Evolutionary conservation across 2,797 vertebrate species (phyloP).

Genomic region (Leptatherina wallacei): DNA sequence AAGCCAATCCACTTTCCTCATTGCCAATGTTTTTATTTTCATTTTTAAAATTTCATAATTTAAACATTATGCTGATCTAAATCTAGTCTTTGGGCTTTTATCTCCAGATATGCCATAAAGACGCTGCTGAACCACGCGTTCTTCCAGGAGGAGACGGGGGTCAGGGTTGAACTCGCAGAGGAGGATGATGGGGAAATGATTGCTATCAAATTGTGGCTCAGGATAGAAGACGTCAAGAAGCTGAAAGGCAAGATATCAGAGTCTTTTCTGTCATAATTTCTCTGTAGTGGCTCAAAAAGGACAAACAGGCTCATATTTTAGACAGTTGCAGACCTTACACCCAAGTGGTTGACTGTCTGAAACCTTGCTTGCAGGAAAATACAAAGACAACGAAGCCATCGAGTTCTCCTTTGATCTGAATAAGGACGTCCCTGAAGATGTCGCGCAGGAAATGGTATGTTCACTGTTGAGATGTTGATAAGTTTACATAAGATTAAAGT

Average conservation of each 20-base stretch:
- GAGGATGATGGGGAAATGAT: conserved; percentile 99
- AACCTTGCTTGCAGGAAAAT: conserved; percentile 82
- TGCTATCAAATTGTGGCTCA: conserved; percentile 97
- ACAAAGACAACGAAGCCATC: conserved; percentile 99
- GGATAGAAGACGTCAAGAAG: conserved; percentile 98
- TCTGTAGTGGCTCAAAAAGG: neutral
- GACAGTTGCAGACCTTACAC: neutral
- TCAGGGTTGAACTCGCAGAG: conserved; percentile 96
- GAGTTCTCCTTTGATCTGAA: conserved; percentile 98
- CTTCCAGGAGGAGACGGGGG: conserved; percentile 98
- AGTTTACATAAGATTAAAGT: neutral
- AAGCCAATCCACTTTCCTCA: neutral
- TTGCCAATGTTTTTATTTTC: neutral
- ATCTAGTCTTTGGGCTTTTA: neutral
- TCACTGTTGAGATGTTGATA: neutral
- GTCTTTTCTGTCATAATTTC: neutral
- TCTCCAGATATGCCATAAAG: conserved; percentile 93
- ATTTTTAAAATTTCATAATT: neutral
- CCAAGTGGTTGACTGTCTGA: conserved; percentile 4
- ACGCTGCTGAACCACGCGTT: conserved; percentile 98
- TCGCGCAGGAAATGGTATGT: conserved; percentile 97
- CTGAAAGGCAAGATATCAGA: conserved; percentile 86
- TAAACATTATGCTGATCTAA: neutral
- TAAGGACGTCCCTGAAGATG: conserved; percentile 96
- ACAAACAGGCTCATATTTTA: neutral